Conservation (phyloP, 1,140 invertebrate species). For the Colletes latitarsis region DNA sequence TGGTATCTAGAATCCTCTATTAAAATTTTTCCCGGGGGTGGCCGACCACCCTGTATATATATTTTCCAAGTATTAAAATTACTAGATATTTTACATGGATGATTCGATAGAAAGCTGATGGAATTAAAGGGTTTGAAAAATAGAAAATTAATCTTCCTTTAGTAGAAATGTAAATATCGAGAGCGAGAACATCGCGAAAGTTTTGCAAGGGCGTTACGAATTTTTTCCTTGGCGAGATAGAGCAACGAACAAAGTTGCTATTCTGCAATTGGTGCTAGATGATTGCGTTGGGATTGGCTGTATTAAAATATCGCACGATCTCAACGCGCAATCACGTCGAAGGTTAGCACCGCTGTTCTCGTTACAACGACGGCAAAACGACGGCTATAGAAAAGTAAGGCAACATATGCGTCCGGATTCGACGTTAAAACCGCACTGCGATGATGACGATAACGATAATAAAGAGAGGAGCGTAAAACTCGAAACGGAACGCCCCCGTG, state of each 20-base stretch:
- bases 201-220: no score
- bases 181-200: no score
- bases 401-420: slow-evolving; percentile 37
- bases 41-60: no score
- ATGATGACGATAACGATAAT: slow-evolving; percentile 64
- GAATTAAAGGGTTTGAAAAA: no score
- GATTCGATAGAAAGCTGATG: no score
- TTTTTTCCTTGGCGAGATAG: background rate
- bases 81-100: no score
- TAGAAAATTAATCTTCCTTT: no score
- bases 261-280: background rate
- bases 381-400: slow-evolving; percentile 58
- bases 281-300: background rate
- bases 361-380: slow-evolving; percentile 7
- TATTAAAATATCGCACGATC: slow-evolving; percentile 40
- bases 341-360: slow-evolving; percentile 32
- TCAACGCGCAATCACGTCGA: slow-evolving; percentile 16
- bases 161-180: no score
- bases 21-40: no score
- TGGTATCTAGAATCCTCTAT: no score
- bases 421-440: slow-evolving; percentile 47
- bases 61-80: no score
- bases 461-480: slow-evolving; percentile 41
- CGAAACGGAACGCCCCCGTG: slow-evolving; percentile 9
- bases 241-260: slow-evolving; percentile 8